These are phyloP conservation scores for Zaprionus kolodkinae DNA, from an alignment of 1,140 invertebrate species.

Conservation along the genomic window DNA sequence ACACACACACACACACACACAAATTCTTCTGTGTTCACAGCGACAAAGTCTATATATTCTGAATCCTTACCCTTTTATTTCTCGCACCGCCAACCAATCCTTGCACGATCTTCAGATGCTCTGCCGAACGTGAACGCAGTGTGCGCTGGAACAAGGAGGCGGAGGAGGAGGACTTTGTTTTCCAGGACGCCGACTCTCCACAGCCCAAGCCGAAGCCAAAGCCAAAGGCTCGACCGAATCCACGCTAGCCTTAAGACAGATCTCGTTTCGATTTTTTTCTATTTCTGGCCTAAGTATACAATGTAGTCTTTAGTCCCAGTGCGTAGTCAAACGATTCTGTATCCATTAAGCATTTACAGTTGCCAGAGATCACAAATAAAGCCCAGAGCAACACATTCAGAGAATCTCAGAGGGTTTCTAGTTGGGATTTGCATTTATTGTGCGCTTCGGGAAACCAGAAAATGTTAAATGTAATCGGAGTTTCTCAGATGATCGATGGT, in stretches of 20 bases:
- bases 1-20: conserved; percentile 41
- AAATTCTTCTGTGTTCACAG: conserved; percentile 80
- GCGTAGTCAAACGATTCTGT: conserved; percentile 19
- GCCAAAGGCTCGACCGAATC: conserved; percentile 25
- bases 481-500: conserved; percentile 27
- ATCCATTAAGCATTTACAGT: conserved; percentile 53
- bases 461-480: neutral
- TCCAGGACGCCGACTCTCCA: conserved; percentile 74
- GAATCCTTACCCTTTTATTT: conserved; percentile 67
- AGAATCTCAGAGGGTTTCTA: neutral
- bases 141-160: conserved; percentile 74
- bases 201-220: conserved; percentile 34
- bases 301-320: conserved; percentile 33
- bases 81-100: conserved; percentile 43
- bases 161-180: conserved; percentile 68
- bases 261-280: conserved; percentile 52
- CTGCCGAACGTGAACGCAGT: conserved; percentile 54
- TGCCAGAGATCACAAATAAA: conserved; percentile 50
- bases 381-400: conserved; percentile 17
- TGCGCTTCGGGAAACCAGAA: neutral
- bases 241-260: conserved; percentile 17
- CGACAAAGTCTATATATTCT: conserved; percentile 81
- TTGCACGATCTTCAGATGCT: conserved; percentile 18
- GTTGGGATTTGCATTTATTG: neutral
- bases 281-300: conserved; percentile 48